These are phyloP conservation scores for Oncorhynchus keta DNA, from an alignment of 2,113 vertebrate genomes.

Conservation along the genomic window DNA sequence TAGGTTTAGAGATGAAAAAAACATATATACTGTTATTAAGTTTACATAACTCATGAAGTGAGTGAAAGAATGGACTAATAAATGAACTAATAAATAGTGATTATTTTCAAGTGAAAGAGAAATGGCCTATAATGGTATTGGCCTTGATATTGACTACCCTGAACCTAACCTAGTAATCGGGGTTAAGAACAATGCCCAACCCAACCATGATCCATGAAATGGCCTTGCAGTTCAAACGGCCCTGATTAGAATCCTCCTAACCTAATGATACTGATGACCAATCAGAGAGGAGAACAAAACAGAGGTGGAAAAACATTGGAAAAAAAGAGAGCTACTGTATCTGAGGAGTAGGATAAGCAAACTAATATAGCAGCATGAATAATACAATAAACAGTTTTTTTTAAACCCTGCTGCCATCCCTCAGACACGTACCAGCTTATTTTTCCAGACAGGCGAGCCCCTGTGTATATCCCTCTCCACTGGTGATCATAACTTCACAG, in stretches of 20 bases:
- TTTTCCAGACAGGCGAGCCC: conserved; percentile 70
- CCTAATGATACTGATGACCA: conserved; percentile 6
- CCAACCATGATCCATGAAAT: no score
- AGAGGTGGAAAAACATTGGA: background rate
- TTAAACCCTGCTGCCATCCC: conserved; percentile 66
- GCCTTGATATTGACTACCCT: background rate
- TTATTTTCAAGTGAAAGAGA: background rate
- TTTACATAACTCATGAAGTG: background rate
- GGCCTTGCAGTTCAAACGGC: no score
- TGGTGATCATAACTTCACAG: conserved; percentile 79
- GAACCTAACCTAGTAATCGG: no score
- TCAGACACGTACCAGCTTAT: conserved; percentile 64
- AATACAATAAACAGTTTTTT: conserved; percentile 75
- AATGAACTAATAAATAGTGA: background rate
- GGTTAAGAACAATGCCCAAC: no score
- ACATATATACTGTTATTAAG: no score
- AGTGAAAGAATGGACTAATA: background rate
- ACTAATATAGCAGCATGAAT: conserved; percentile 81
- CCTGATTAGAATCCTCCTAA: background rate
- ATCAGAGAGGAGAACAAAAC: conserved; percentile 17
- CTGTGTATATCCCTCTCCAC: conserved; percentile 75
- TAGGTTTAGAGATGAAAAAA: no score
- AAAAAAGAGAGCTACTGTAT: conserved; percentile 9
- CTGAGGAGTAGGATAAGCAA: conserved; percentile 53
- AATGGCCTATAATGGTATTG: background rate